Evolutionary conservation across 1,140 invertebrate species (phyloP).

Genomic region (Centruroides sculpturatus): DNA sequence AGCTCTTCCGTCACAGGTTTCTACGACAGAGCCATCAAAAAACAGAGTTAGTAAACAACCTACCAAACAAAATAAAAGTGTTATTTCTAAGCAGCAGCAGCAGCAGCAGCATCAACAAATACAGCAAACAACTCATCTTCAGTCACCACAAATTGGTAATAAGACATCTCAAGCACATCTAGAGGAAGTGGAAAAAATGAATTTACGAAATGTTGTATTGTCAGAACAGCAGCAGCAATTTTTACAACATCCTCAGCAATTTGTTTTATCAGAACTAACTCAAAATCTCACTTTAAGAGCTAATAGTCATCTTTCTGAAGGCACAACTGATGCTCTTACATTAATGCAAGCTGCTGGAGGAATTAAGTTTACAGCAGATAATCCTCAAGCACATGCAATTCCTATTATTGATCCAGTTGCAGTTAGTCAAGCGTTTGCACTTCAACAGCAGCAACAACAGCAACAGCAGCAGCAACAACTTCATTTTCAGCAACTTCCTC

Average conservation of each 20-base stretch:
- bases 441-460: constrained; percentile 22
- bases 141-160: constrained; percentile 6
- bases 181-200: constrained; percentile 10
- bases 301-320: constrained; percentile 6
- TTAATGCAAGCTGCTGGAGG: constrained; percentile 11
- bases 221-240: constrained; percentile 21
- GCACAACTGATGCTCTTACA: constrained; percentile 6
- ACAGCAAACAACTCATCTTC: constrained; percentile 7
- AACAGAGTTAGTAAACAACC: not conserved
- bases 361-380: constrained; percentile 8
- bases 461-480: constrained; percentile 20
- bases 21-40: not conserved
- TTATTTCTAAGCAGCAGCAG: constrained; percentile 11
- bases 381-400: constrained; percentile 10
- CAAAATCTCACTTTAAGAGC: constrained; percentile 14
- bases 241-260: constrained; percentile 23
- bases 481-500: constrained; percentile 37
- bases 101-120: constrained; percentile 22
- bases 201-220: constrained; percentile 3
- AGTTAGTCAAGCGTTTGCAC: constrained; percentile 10
- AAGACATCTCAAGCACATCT: constrained; percentile 6
- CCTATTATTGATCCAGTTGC: constrained; percentile 14
- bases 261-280: constrained; percentile 19
- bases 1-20: constrained; percentile 4
- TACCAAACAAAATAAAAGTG: not conserved